Base-by-base conservation (phyloP, 30 jellyfish, hydroid and myxozoan genomes). In the Calvadosia cruxmelitensis region DNA sequence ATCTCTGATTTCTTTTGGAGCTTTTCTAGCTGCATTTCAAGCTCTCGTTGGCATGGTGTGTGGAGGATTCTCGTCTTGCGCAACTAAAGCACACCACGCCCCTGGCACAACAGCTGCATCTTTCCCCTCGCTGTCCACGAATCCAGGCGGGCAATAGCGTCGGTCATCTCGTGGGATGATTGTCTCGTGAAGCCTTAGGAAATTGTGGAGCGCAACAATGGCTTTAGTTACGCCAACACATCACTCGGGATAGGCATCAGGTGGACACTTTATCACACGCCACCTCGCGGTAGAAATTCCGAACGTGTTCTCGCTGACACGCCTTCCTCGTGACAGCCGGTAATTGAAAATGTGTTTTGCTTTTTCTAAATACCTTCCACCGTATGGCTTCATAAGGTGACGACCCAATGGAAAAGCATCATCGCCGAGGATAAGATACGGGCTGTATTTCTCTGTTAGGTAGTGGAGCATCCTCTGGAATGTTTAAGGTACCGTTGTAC, bases 381-480 rank as follows among this genome's bases (percentile, higher is more conserved):
- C 89, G 77, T 84, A 77, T 48, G 86, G 82, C 61, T 66, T 76
- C 84, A 83, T 70, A 27, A 76, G 53, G 51, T 74, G 81, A 35
- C 61, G 63, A 28, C 78, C 73, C 48, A 83, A 67, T 33, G 91
- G 92, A 75, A 84, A 84, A 53, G 82, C 86, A 25, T 84, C 93
- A 33, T 63, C 95, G 15, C 80, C 82, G 49, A 78, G 72, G 28
- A 84, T 34, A 20, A 84, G 77, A 70, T 70, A 77, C 1, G 70
- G 78, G 33, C 80, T 51, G 30, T 69, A 51, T 31, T 34, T 76
- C 50, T 33, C 27, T 66, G 33, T 66, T 76, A 29, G 85, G 85
- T 74, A 76, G 33, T 28, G 28, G 5, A 0, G 13, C 0, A 63
- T 77, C 80, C 32, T 66, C 32, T 32, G 89, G 80, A 25, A 67